These are phyloP conservation scores for Drosophila barbarae DNA, from an alignment of 2,888 invertebrate genomes.

Conservation along the genomic window DNA sequence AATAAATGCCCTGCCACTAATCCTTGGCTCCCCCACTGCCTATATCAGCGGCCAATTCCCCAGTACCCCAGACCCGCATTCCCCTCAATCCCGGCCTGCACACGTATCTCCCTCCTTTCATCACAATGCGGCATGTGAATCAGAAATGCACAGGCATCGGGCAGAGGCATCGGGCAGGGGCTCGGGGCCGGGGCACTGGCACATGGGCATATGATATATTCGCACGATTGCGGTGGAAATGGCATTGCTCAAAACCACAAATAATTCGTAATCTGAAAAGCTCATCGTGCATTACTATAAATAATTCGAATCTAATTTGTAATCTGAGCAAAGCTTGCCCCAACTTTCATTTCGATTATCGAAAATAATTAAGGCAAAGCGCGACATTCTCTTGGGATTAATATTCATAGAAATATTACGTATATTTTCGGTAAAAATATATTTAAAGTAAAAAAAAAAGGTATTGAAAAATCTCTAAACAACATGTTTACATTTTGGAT, in stretches of 20 bases:
- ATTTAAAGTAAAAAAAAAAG: neutral
- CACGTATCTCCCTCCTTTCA: constrained; percentile 6
- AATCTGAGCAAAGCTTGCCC: constrained; percentile 4
- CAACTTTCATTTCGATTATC: constrained; percentile 3
- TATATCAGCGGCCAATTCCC: neutral
- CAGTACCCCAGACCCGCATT: neutral
- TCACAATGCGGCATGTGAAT: constrained; percentile 12
- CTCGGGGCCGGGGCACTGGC: neutral
- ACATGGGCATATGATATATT: constrained; percentile 10
- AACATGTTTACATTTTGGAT: no score
- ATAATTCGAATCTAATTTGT: constrained; percentile 14
- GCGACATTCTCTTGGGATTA: neutral
- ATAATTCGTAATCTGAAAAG: constrained; percentile 16
- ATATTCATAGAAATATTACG: no score
- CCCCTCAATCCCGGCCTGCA: neutral
- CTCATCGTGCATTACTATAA: constrained; percentile 14
- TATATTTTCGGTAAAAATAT: neutral
- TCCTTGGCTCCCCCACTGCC: neutral
- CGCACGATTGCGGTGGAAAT: constrained; percentile 14
- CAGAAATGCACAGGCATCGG: constrained; percentile 10
- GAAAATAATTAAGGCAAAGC: constrained; percentile 1
- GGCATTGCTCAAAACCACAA: constrained; percentile 12
- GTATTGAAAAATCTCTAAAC: neutral
- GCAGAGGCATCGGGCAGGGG: no score
- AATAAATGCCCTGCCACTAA: constrained; percentile 13